These are phyloP conservation scores for Lipophrys pholis DNA, from an alignment of 2,113 vertebrate species.

Conservation along the genomic window DNA sequence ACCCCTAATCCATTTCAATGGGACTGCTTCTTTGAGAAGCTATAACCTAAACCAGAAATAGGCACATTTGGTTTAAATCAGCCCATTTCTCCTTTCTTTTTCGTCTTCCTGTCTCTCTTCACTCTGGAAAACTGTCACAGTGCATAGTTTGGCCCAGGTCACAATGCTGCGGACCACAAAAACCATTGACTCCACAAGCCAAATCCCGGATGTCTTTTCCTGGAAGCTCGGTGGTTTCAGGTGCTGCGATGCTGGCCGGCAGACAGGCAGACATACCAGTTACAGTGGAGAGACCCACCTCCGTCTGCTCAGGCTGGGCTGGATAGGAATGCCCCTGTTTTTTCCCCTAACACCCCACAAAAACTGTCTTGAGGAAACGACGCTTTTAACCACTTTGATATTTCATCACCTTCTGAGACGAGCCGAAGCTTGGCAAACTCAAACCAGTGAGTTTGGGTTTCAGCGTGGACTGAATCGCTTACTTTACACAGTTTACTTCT, in stretches of 20 bases:
- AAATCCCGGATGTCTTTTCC: slow-evolving; percentile 63
- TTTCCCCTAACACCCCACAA: not conserved
- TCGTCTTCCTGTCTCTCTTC: slow-evolving; percentile 28
- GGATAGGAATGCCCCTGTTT: slow-evolving; percentile 23
- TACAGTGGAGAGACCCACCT: slow-evolving; percentile 35
- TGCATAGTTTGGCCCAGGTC: slow-evolving; percentile 65
- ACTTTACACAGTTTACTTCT: slow-evolving; percentile 30
- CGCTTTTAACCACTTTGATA: not conserved
- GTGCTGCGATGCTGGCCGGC: slow-evolving; percentile 33
- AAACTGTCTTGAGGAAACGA: slow-evolving; percentile 1
- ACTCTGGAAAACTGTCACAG: slow-evolving; percentile 58
- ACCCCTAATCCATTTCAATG: slow-evolving; percentile 7
- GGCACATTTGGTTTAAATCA: slow-evolving; percentile 72
- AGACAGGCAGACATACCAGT: slow-evolving; percentile 56
- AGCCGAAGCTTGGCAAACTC: slow-evolving; percentile 30
- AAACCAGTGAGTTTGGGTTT: not conserved
- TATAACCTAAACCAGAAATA: slow-evolving; percentile 23
- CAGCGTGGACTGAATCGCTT: slow-evolving; percentile 1
- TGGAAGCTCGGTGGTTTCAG: slow-evolving; percentile 50
- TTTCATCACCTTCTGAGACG: slow-evolving; percentile 13
- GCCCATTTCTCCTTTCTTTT: slow-evolving; percentile 33
- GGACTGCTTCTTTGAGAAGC: not conserved
- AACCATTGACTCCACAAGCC: slow-evolving; percentile 58
- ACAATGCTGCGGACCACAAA: slow-evolving; percentile 57
- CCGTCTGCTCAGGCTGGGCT: slow-evolving; percentile 17